Percentiles rank a stretch among this genome's conserved stretches.
Evolutionary conservation across 2,113 vertebrate species (phyloP).

Genomic region (Cryptomyrus ogoouensis): DNA sequence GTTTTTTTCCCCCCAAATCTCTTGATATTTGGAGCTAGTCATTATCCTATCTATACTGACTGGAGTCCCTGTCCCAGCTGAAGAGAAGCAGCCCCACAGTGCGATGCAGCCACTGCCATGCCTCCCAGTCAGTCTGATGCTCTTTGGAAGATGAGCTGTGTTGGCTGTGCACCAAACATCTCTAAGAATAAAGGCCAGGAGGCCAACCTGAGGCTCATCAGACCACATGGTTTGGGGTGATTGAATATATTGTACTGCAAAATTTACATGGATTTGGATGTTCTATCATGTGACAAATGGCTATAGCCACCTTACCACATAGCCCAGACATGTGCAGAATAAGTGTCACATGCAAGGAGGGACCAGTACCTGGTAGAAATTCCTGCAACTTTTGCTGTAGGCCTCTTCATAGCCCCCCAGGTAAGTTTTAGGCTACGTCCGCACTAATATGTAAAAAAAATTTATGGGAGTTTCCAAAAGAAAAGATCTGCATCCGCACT

Average conservation of each 20-base stretch:
- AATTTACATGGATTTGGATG: neutral
- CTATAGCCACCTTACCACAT: neutral
- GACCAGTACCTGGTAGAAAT: neutral
- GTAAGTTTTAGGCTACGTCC: neutral
- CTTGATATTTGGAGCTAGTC: neutral
- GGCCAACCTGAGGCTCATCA: neutral
- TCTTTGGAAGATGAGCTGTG: neutral
- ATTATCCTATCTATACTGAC: neutral
- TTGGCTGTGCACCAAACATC: neutral
- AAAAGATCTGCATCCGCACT: too few species aligned
- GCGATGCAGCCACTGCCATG: neutral
- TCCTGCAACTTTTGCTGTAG: neutral
- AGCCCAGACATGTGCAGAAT: neutral
- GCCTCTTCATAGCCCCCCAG: neutral
- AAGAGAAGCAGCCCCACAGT: neutral
- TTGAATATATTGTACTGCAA: neutral
- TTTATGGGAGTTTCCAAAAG: too few species aligned
- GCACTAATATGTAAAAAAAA: too few species aligned
- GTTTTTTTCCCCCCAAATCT: neutral
- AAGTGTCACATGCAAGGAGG: neutral
- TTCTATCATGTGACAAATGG: neutral
- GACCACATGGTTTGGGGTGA: neutral
- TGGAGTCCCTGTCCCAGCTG: neutral
- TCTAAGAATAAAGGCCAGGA: neutral
- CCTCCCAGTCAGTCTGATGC: neutral